Evolutionary conservation across 64 coral and sea anemone genomes (phyloP).

Genomic region (Pocillopora damicornis): DNA sequence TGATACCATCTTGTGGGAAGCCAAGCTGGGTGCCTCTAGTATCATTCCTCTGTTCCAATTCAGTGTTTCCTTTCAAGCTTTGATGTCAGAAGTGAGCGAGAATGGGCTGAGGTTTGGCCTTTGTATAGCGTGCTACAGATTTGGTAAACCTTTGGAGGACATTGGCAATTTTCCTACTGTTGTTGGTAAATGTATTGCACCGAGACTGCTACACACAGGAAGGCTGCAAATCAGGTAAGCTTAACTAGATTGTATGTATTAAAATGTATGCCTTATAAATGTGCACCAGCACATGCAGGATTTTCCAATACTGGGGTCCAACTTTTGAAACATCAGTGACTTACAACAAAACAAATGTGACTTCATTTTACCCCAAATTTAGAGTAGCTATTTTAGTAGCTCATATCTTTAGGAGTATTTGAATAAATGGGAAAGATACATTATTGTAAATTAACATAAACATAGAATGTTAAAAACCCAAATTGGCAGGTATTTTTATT

Average conservation of each 20-base stretch:
- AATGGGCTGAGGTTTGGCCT: constrained; percentile 79
- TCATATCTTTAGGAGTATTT: too few species aligned
- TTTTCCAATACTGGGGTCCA: too few species aligned
- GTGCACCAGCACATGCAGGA: too few species aligned
- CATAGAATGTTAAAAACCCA: too few species aligned
- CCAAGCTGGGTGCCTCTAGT: constrained; percentile 83
- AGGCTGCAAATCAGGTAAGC: constrained; percentile 79
- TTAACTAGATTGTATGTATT: neutral
- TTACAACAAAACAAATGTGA: too few species aligned
- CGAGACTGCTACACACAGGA: constrained; percentile 83
- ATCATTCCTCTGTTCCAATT: constrained; percentile 92
- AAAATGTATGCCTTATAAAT: too few species aligned
- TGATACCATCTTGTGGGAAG: constrained; percentile 73
- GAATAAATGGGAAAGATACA: too few species aligned
- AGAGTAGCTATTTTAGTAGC: too few species aligned
- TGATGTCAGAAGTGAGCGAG: constrained; percentile 86
- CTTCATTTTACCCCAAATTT: too few species aligned
- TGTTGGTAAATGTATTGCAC: constrained; percentile 66
- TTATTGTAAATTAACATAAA: too few species aligned
- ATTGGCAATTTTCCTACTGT: constrained; percentile 89
- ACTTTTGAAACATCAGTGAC: too few species aligned
- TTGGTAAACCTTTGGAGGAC: constrained; percentile 74
- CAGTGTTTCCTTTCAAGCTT: constrained; percentile 80
- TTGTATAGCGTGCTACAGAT: constrained; percentile 77
- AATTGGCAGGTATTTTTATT: too few species aligned